Evolutionary conservation across 2,888 invertebrate species (phyloP).

Genomic region (Rhyacophila evoluta): DNA sequence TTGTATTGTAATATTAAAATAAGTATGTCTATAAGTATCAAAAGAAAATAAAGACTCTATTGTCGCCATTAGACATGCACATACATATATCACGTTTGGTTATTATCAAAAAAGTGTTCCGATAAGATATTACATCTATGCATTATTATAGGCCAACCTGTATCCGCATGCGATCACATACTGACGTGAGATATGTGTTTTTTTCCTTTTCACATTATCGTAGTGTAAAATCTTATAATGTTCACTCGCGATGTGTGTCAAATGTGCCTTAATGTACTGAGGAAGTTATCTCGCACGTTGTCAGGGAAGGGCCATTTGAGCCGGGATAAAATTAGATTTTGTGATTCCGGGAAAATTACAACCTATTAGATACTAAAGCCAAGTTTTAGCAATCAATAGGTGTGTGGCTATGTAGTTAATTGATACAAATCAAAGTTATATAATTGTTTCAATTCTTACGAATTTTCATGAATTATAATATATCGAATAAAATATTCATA

Average conservation of each 20-base stretch:
- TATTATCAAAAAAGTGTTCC: background rate
- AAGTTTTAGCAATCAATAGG: no score
- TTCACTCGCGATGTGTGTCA: slow-evolving; percentile 40
- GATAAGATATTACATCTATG: background rate
- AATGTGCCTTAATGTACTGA: slow-evolving; percentile 23
- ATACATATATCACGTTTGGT: background rate
- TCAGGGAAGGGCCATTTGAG: background rate
- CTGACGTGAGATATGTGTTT: slow-evolving; percentile 22
- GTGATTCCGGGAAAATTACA: background rate
- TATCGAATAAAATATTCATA: no score
- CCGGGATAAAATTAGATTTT: background rate
- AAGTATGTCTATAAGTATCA: no score
- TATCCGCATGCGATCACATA: slow-evolving; percentile 7
- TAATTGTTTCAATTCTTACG: no score
- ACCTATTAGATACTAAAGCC: no score
- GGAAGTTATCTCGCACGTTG: slow-evolving; percentile 34
- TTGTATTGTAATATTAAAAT: no score
- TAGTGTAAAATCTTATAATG: slow-evolving; percentile 32
- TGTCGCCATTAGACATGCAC: no score
- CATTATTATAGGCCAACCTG: background rate
- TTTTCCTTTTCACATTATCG: slow-evolving; percentile 19
- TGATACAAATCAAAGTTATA: no score
- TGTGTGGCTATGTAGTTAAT: no score
- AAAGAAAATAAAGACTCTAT: no score
- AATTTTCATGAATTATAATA: no score